phyloP scores from a whole-genome alignment of 1,140 invertebrate genomes.

The Cydia strobilella region DNA sequence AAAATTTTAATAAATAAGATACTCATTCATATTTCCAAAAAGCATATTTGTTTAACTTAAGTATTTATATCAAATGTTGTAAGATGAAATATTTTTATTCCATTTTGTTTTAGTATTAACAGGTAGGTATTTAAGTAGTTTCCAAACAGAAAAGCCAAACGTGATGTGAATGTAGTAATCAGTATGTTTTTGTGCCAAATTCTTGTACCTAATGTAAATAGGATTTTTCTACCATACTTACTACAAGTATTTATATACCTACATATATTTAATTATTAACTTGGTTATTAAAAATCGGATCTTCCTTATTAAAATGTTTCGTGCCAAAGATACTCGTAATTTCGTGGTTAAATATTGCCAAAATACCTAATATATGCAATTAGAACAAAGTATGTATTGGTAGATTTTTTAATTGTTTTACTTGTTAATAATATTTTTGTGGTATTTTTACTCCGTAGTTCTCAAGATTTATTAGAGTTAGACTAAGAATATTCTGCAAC shows the following conservation, averaged over 20 bases:
- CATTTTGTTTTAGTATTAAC: too few species aligned
- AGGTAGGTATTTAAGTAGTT: too few species aligned
- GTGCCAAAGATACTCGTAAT: slow-evolving; percentile 6
- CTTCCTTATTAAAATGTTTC: not conserved
- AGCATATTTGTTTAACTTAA: not conserved
- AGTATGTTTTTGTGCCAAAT: slow-evolving; percentile 7
- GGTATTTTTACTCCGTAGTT: not conserved
- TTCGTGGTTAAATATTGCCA: slow-evolving; percentile 1
- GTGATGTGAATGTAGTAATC: not conserved
- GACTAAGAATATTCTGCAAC: too few species aligned
- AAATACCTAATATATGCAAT: not conserved
- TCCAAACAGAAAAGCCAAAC: not conserved
- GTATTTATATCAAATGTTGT: not conserved
- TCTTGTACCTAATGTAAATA: not conserved
- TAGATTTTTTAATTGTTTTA: not conserved
- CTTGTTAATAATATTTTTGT: not conserved
- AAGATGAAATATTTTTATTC: not conserved
- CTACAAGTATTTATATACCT: not conserved
- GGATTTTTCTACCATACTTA: not conserved
- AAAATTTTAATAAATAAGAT: not conserved
- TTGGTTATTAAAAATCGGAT: not conserved
- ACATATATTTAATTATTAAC: not conserved
- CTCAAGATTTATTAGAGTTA: too few species aligned
- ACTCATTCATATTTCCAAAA: not conserved
- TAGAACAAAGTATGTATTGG: not conserved